These are phyloP conservation scores for Dryocosmus kuriphilus DNA, from an alignment of 2,888 invertebrate genomes.

Conservation along the genomic window DNA sequence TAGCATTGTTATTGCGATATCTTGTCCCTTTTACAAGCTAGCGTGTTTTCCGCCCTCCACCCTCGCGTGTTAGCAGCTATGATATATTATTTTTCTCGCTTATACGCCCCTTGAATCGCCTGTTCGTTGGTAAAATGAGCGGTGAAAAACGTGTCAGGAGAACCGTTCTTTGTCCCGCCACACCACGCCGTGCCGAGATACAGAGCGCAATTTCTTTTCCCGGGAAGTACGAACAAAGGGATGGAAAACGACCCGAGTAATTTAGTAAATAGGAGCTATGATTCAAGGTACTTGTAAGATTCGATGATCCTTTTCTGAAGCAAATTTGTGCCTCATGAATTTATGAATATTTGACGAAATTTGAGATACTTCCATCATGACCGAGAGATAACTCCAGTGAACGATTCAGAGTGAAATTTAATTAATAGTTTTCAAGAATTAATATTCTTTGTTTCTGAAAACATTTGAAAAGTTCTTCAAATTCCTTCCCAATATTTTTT, in stretches of 20 bases:
- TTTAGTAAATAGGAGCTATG: constrained; percentile 23
- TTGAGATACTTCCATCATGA: constrained; percentile 5
- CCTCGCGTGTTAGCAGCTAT: neutral
- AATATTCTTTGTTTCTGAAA: too few species aligned
- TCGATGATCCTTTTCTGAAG: neutral
- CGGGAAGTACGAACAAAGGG: neutral
- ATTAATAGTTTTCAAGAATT: too few species aligned
- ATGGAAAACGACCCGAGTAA: constrained; percentile 6
- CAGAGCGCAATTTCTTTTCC: neutral
- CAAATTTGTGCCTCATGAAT: neutral
- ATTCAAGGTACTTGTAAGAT: constrained; percentile 12
- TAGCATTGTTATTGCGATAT: neutral
- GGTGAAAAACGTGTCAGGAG: constrained; percentile 15
- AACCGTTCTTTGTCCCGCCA: constrained; percentile 6
- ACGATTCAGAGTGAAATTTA: neutral
- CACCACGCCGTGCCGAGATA: neutral
- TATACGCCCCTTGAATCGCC: neutral
- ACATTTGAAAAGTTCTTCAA: too few species aligned
- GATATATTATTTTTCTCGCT: constrained; percentile 23
- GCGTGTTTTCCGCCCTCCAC: neutral
- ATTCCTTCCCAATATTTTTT: too few species aligned
- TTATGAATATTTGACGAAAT: constrained; percentile 16
- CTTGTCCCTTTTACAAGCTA: neutral
- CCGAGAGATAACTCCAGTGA: neutral
- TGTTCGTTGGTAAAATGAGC: constrained; percentile 15